phyloP scores from a whole-genome alignment of 2,888 invertebrate genomes.

The Sesia apiformis region DNA sequence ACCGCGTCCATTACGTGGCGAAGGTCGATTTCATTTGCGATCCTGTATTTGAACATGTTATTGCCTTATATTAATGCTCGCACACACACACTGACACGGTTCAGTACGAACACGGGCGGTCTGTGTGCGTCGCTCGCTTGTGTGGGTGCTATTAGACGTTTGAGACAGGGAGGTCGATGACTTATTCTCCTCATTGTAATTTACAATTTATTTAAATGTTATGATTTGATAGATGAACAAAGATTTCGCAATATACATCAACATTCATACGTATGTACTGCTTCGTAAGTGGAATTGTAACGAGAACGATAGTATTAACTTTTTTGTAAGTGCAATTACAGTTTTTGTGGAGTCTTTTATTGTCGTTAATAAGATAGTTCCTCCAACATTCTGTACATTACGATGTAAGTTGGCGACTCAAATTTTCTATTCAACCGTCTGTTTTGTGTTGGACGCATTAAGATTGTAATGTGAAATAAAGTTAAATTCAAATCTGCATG shows the following conservation, averaged over 20 bases:
- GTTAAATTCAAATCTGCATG: conserved; percentile 2
- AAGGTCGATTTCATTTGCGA: conserved; percentile 61
- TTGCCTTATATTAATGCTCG: conserved; percentile 20
- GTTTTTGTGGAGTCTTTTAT: not conserved
- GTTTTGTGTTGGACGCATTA: not conserved
- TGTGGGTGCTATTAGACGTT: conserved; percentile 40
- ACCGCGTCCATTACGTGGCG: conserved; percentile 25
- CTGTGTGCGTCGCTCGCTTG: conserved; percentile 15
- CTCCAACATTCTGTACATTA: not conserved
- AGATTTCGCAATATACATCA: conserved; percentile 28
- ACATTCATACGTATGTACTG: not conserved
- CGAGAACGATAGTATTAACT: not conserved
- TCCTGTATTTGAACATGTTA: conserved; percentile 41
- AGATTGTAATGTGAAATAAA: not conserved
- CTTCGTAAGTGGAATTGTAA: not conserved
- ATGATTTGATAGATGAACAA: conserved; percentile 51
- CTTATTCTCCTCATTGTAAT: conserved; percentile 59
- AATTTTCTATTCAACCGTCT: not conserved
- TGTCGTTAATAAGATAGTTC: not conserved
- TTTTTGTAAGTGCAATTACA: not conserved
- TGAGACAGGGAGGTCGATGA: conserved; percentile 49
- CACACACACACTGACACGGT: conserved; percentile 12
- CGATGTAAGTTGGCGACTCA: not conserved
- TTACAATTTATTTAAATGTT: conserved; percentile 67
- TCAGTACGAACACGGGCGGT: conserved; percentile 18